phyloP scores from a whole-genome alignment of 2,113 vertebrate species.

The Meles meles region DNA sequence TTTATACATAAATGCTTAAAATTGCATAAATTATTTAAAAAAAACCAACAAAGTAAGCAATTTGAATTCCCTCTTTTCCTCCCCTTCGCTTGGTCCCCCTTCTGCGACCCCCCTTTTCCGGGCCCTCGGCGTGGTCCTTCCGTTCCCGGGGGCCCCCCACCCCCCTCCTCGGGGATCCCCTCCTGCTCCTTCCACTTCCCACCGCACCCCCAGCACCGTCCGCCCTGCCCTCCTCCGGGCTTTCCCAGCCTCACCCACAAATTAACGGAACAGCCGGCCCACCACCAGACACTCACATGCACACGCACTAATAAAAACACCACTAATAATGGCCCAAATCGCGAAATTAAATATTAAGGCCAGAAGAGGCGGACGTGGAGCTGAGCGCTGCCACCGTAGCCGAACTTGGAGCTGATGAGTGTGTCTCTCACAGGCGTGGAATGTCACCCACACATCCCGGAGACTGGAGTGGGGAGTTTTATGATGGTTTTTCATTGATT shows the following conservation, averaged over 20 bases:
- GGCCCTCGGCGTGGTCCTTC: constrained; percentile 5
- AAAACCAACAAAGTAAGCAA: constrained; percentile 96
- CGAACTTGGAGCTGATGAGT: constrained; percentile 92
- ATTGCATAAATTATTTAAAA: constrained; percentile 99
- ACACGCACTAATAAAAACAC: constrained; percentile 69
- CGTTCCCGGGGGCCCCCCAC: background rate
- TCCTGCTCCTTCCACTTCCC: constrained; percentile 16
- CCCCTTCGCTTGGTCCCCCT: constrained; percentile 50
- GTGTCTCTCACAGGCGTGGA: constrained; percentile 96
- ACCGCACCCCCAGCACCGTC: constrained; percentile 25
- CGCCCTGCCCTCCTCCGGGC: constrained; percentile 65
- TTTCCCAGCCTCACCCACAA: constrained; percentile 75
- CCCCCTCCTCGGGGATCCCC: background rate
- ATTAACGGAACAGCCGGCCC: constrained; percentile 36
- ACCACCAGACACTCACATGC: constrained; percentile 46
- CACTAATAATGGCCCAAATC: constrained; percentile 72
- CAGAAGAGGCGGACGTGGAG: constrained; percentile 60
- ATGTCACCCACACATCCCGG: constrained; percentile 99
- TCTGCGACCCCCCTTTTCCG: constrained; percentile 29
- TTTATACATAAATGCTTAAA: constrained; percentile 99
- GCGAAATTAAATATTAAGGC: constrained; percentile 76
- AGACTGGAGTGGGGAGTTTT: constrained; percentile 99
- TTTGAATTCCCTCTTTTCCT: constrained; percentile 83
- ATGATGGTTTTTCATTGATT: constrained; percentile 99
- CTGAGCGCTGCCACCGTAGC: constrained; percentile 68